phyloP scores from a whole-genome alignment of 2,113 vertebrate species.

The Pteruthius melanotis region DNA sequence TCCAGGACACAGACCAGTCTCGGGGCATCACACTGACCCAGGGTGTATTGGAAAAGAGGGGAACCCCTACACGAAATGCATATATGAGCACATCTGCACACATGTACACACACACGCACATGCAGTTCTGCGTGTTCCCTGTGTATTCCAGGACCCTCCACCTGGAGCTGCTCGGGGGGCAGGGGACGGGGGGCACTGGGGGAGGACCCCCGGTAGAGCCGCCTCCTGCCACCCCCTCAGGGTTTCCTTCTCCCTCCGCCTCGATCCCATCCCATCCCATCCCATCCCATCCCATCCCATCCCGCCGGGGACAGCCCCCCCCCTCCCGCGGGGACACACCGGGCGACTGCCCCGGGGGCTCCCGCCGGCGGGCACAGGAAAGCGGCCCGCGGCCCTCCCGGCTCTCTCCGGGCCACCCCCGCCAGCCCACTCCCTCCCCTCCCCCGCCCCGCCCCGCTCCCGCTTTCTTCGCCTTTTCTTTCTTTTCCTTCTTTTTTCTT shows the following conservation, averaged over 20 bases:
- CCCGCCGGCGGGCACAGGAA: neutral
- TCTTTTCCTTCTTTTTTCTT: too few species aligned
- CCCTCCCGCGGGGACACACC: neutral
- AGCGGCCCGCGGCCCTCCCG: neutral
- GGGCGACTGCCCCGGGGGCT: neutral
- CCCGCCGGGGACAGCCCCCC: neutral
- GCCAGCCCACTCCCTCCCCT: too few species aligned
- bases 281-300: neutral
- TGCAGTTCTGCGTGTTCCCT: neutral
- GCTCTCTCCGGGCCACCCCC: too few species aligned
- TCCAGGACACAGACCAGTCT: neutral
- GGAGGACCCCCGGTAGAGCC: neutral
- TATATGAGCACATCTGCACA: neutral
- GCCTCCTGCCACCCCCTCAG: neutral
- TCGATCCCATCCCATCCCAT: neutral
- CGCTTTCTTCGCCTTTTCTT: too few species aligned
- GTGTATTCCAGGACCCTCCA: neutral
- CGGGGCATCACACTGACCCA: accelerated
- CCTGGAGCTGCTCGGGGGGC: neutral
- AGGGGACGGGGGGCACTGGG: neutral
- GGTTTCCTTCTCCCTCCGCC: neutral
- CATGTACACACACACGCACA: neutral
- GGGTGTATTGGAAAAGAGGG: neutral
- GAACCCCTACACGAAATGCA: too few species aligned
- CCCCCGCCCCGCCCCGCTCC: too few species aligned